Base-by-base conservation (phyloP, 2,888 invertebrate species). In the Drosophila kanekoi region DNA sequence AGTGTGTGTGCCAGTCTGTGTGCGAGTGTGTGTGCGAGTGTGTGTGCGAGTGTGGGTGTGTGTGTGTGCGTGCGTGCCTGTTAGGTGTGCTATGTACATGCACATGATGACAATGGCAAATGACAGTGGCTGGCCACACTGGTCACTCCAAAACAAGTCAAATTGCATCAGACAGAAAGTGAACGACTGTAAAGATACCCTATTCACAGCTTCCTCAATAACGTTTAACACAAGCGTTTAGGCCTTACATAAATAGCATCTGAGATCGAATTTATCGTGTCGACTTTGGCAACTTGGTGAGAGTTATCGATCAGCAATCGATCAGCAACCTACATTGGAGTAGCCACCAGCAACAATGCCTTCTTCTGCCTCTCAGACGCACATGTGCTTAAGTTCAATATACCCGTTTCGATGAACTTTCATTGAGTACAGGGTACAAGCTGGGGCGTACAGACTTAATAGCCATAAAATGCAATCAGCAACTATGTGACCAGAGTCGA, bases 401-500 rank as follows among this genome's bases (percentile, higher is more conserved):
- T 35, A 16, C 35, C 35, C 35, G 8, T 1, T 9, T n/a, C 18
- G 18, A 0, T 2, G 1, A n/a, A 10, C 4, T 9, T 23, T 1
- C 8, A 4, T 10, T 28, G 45, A 2, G n/a, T 1, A 14, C 32
- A 35, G 33, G 28, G 20, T 28, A 43, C 13, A 28, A 49, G 41
- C 41, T 68, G 65, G 43, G 66, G 60, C 74, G 54, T 84, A 81
- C 77, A 74, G 85, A 82, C 87, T 85, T 87, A 84, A 84, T 84
- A 85, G 77, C 82, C 85, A 82, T 81, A 77, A 87, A 84, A 87
- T 81, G 77, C 79, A 85, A 87, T 83, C 87, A 84, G 72, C 71
- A 78, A 58, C 74, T 32, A 61, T 65, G 68, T 64, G 68, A 40
- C 60, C 57, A 48, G 9, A 35, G 33, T 33, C 33, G 20, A 3